A percentile compares a stretch with the other conserved stretches of the same genome.
phyloP scores from a whole-genome alignment of 2,113 vertebrate species.

The Felis chaus region DNA sequence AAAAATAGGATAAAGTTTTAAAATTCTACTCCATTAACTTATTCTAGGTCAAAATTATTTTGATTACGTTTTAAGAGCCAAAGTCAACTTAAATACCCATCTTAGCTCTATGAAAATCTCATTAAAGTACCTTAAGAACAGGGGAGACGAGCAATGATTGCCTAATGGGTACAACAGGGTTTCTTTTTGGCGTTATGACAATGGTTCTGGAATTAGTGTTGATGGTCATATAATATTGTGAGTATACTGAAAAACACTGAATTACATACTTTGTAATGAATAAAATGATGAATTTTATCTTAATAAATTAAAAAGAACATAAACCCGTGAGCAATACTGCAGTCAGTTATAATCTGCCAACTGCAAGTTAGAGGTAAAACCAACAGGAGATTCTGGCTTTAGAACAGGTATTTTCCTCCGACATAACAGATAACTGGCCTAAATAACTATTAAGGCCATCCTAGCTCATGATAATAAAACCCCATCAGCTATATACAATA shows the following conservation, averaged over 20 bases:
- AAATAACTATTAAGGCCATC: background rate
- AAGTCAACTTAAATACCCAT: background rate
- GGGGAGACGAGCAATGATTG: background rate
- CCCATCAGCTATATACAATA: background rate
- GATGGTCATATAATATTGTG: background rate
- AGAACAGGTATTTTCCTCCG: background rate
- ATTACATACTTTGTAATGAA: background rate
- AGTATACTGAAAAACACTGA: background rate
- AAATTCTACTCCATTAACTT: background rate
- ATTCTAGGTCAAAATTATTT: background rate
- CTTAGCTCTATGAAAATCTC: background rate
- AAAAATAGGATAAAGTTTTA: background rate
- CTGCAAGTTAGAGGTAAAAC: background rate
- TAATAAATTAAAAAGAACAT: background rate
- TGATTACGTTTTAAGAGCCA: background rate
- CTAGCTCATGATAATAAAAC: background rate
- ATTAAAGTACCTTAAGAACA: background rate
- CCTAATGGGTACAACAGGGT: background rate
- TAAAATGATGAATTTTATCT: background rate
- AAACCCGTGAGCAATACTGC: background rate
- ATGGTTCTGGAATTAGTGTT: background rate
- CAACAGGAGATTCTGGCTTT: background rate
- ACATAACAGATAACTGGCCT: background rate
- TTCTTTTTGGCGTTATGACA: background rate
- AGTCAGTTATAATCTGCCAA: background rate